phyloP scores from a whole-genome alignment of 2,888 invertebrate species.

The Coleophora flavipennella region DNA sequence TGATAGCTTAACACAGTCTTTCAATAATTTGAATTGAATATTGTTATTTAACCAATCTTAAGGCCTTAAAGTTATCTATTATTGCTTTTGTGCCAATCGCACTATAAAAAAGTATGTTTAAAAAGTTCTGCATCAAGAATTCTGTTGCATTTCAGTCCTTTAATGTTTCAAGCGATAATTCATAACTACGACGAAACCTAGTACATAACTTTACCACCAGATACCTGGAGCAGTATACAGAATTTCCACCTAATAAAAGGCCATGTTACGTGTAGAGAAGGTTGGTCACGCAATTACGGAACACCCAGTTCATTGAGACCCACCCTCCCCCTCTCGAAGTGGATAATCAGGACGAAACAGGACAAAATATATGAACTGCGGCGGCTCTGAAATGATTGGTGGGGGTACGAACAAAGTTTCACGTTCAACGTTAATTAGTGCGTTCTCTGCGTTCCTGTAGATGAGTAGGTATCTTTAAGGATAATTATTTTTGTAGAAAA shows the following conservation, averaged over 20 bases:
- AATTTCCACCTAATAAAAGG: slow-evolving; percentile 72
- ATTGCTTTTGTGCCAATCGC: too few relatives aligned
- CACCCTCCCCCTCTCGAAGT: slow-evolving; percentile 32
- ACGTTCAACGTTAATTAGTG: slow-evolving; percentile 70
- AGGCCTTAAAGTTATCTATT: too few relatives aligned
- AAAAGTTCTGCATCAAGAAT: too few relatives aligned
- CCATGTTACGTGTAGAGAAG: slow-evolving; percentile 64
- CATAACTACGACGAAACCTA: slow-evolving; percentile 13
- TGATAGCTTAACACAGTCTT: too few relatives aligned
- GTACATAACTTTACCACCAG: slow-evolving; percentile 49
- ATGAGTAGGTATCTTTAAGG: too few relatives aligned
- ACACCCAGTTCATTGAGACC: slow-evolving; percentile 48
- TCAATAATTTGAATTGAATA: too few relatives aligned
- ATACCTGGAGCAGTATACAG: slow-evolving; percentile 52
- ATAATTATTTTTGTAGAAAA: slow-evolving; percentile 10
- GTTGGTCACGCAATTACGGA: slow-evolving; percentile 66
- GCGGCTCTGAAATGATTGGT: slow-evolving; percentile 47
- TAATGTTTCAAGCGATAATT: too few relatives aligned
- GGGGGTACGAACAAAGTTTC: slow-evolving; percentile 54
- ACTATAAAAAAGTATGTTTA: too few relatives aligned
- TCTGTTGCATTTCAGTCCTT: slow-evolving; percentile 15
- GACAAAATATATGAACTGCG: slow-evolving; percentile 39
- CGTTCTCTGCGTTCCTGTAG: slow-evolving; percentile 54
- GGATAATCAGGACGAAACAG: slow-evolving; percentile 31
- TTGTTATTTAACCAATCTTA: too few relatives aligned